Base-by-base conservation (phyloP, 2,888 invertebrate species). In the Philereme vetulata region DNA sequence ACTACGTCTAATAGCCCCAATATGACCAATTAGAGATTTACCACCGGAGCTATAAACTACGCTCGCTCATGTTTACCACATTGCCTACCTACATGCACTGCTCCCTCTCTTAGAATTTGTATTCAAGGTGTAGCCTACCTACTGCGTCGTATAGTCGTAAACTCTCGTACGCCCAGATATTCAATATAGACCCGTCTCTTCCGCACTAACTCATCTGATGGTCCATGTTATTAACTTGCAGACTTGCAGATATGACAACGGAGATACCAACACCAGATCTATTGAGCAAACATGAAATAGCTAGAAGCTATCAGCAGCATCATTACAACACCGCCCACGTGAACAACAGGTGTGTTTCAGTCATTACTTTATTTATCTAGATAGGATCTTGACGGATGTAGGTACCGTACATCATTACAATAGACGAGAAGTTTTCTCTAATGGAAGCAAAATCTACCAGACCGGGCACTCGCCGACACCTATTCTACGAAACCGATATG, bases 371-470 rank as follows among this genome's bases (percentile, higher is more conserved):
- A 83, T 84, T 85, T 81, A 80, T 77, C 74, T 71, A 78, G 90
- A 91, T 90, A 86, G 74, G 75, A 91, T 91, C 90, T 90, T 88
- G 88, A 90, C 81, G 84, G 85, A 86, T 84, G 86, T 84, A 78
- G 78, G 79, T 84, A 82, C 77, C 78, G 77, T 80, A 83, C 85
- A 83, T 81, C 80, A 84, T 83, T 84, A 89, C 87, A 88, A 86
- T 84, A 71, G 84, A 76, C 81, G 80, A 75, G 78, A 76, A 85
- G 84, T 86, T 85, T 86, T 88, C 80, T 82, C 78, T 89, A 88
- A 90, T 90, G 85, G 86, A 85, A 84, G 72, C 78, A 78, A 76
- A 75, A 80, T 76, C 72, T 62, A 70, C 68, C 69, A 71, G 60
- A 61, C 60, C 68, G 59, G 67, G 67, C 64, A 60, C 56, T 52